phyloP scores from a whole-genome alignment of 2,113 vertebrate species.

The Brachirus orientalis region DNA sequence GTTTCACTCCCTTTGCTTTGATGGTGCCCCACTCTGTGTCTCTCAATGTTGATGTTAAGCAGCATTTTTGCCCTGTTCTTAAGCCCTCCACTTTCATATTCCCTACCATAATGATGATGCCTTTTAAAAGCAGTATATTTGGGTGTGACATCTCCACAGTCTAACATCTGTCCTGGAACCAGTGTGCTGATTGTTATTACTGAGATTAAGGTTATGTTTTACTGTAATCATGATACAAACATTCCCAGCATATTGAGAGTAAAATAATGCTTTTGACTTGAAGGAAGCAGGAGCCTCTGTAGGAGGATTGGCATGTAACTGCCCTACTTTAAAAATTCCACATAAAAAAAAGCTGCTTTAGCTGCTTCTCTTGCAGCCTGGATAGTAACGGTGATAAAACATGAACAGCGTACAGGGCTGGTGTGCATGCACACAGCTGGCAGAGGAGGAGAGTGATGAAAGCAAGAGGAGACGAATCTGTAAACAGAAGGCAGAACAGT shows the following conservation, averaged over 20 bases:
- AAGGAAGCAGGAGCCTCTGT: too few relatives aligned
- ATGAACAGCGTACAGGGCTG: slow-evolving; percentile 33
- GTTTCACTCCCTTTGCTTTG: too few relatives aligned
- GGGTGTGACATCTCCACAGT: slow-evolving; percentile 4
- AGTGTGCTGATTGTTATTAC: slow-evolving; percentile 20
- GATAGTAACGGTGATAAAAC: slow-evolving; percentile 40
- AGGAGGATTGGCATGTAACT: slow-evolving; percentile 50
- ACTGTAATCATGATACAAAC: slow-evolving; percentile 1
- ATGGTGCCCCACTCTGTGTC: too few relatives aligned
- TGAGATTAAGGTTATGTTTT: background rate
- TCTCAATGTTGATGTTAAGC: too few relatives aligned
- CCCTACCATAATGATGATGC: too few relatives aligned
- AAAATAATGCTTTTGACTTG: too few relatives aligned
- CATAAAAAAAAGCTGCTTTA: slow-evolving; percentile 39
- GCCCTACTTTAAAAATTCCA: slow-evolving; percentile 49
- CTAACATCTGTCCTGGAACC: slow-evolving; percentile 9
- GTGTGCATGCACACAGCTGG: slow-evolving; percentile 8
- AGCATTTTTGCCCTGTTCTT: too few relatives aligned
- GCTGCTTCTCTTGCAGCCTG: slow-evolving; percentile 21
- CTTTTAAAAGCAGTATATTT: slow-evolving; percentile 13
- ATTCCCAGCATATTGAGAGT: too few relatives aligned
- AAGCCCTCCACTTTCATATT: too few relatives aligned
- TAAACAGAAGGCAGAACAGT: slow-evolving; percentile 36
- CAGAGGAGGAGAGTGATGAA: slow-evolving; percentile 19
- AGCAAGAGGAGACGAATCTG: slow-evolving; percentile 12